Evolutionary conservation across 2,797 vertebrate genomes (phyloP), one percentile per base, ranked within the genome.

Genomic region (Chaenodraco wilsoni): DNA sequence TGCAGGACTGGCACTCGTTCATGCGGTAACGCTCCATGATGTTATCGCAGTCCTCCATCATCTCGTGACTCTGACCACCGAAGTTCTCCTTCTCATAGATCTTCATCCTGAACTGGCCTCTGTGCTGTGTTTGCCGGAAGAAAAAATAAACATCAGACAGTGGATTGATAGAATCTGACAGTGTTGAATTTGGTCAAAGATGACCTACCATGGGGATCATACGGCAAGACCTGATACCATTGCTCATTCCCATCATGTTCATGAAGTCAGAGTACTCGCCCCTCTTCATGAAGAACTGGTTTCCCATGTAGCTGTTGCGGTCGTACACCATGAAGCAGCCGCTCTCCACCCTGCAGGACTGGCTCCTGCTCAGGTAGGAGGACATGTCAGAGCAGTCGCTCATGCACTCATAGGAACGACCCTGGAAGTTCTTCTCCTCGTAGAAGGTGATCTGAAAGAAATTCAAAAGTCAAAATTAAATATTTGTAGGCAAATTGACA

Each of bases 301-400:
- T 91, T 41, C 91, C 92, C 86, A 92, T 92, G 90, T 58, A 93
- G 90, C 91, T 93, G 78, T 83, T 11, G 0, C 84, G 83, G 15
- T 93, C 93, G 12, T 94, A 93, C 65, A 90, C 84, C 91, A 92
- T 91, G 87, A 89, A 93, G 73, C 91, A 92, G 76, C 92, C 92
- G 0, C 64, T 92, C 84, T 92, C 90, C 65, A 93, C 91, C 86
- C 89, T 90, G 86, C 91, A 92, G 84, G 92, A 93, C 40, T 91
- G 88, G 45, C 90, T 90, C 84, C 74, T 88, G 87, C 63, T 90
- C 88, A 91, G 74, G 88, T 85, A 85, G 79, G 86, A 83, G 84
- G 87, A 85, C 89, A 95, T 77, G 43, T 95, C 94, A 1, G 89
- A 0, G 5, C 91, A 91, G 77, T 96, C 93, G 27, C 86, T 87